Evolutionary conservation across 1,140 invertebrate genomes (phyloP).

Genomic region (Drosophila trapezifrons): DNA sequence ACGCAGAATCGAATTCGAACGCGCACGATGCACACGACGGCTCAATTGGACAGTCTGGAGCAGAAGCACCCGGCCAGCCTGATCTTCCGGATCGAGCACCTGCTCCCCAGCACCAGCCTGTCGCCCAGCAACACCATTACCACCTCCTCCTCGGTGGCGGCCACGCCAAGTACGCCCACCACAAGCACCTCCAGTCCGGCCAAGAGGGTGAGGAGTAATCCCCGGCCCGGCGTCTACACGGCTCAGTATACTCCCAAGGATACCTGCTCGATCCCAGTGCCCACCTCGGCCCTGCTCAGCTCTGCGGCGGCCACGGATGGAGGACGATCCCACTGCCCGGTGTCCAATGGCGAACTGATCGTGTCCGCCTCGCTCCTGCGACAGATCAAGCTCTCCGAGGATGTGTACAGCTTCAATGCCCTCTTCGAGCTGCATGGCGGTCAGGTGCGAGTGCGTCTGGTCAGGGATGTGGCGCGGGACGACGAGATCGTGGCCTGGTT

Average conservation of each 20-base stretch:
- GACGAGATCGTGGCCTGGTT: slow-evolving; percentile 92
- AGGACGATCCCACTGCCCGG: slow-evolving; percentile 49
- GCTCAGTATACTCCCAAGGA: slow-evolving; percentile 75
- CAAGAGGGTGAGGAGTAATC: slow-evolving; percentile 69
- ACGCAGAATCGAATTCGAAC: slow-evolving; percentile 74
- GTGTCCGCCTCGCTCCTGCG: slow-evolving; percentile 58
- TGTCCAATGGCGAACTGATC: slow-evolving; percentile 52
- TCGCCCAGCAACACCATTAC: slow-evolving; percentile 14
- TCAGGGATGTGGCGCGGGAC: slow-evolving; percentile 74
- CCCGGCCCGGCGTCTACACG: slow-evolving; percentile 69
- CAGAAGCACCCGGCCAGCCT: slow-evolving; percentile 70
- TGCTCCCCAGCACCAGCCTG: slow-evolving; percentile 60
- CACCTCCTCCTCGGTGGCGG: slow-evolving; percentile 15
- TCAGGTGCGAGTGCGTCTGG: slow-evolving; percentile 68
- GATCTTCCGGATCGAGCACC: slow-evolving; percentile 80
- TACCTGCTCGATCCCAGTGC: slow-evolving; percentile 58
- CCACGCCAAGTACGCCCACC: not conserved
- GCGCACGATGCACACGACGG: slow-evolving; percentile 71
- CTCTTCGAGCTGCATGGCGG: slow-evolving; percentile 84
- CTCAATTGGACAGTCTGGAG: slow-evolving; percentile 63
- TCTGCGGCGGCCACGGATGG: slow-evolving; percentile 38
- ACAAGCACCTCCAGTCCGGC: slow-evolving; percentile 16
- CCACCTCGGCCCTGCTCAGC: slow-evolving; percentile 52
- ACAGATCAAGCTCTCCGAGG: slow-evolving; percentile 86
- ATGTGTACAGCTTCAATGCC: slow-evolving; percentile 88